A percentile compares a stretch with the other conserved stretches of the same genome.
These are phyloP conservation scores for Epiblema foenella DNA, from an alignment of 2,888 invertebrate species.

Conservation along the genomic window DNA sequence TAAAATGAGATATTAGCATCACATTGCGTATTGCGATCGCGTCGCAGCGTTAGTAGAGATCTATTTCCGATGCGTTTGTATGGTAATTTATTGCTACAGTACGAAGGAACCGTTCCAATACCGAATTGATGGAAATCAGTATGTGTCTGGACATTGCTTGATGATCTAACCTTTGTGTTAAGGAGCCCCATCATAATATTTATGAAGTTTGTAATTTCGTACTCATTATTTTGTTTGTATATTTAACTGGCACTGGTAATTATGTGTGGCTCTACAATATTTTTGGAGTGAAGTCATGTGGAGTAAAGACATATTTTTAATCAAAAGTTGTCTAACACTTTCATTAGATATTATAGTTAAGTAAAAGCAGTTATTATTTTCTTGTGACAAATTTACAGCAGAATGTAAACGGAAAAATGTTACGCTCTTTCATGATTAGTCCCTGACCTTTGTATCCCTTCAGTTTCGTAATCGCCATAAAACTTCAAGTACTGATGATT, in stretches of 20 bases:
- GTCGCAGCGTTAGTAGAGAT: constrained; percentile 45
- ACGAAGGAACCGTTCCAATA: constrained; percentile 31
- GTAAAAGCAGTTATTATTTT: neutral
- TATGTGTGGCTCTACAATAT: too few relatives aligned
- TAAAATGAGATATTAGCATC: constrained; percentile 57
- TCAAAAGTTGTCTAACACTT: too few relatives aligned
- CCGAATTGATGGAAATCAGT: constrained; percentile 22
- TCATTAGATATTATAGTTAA: too few relatives aligned
- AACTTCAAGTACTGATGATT: constrained; percentile 22
- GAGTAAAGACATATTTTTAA: too few relatives aligned
- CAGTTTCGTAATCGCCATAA: constrained; percentile 28
- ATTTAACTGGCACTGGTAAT: too few relatives aligned
- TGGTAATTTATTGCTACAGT: constrained; percentile 45
- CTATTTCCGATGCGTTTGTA: constrained; percentile 50
- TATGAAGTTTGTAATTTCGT: too few relatives aligned
- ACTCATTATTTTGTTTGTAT: too few relatives aligned
- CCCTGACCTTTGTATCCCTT: neutral
- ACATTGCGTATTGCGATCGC: constrained; percentile 51
- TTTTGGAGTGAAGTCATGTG: too few relatives aligned
- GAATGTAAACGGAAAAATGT: neutral
- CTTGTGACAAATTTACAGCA: neutral
- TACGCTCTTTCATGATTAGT: neutral
- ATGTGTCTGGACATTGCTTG: neutral
- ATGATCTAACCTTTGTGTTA: neutral
- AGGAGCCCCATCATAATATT: too few relatives aligned